Base-by-base conservation (phyloP, 2,797 vertebrate species). In the Scleropages formosus region DNA sequence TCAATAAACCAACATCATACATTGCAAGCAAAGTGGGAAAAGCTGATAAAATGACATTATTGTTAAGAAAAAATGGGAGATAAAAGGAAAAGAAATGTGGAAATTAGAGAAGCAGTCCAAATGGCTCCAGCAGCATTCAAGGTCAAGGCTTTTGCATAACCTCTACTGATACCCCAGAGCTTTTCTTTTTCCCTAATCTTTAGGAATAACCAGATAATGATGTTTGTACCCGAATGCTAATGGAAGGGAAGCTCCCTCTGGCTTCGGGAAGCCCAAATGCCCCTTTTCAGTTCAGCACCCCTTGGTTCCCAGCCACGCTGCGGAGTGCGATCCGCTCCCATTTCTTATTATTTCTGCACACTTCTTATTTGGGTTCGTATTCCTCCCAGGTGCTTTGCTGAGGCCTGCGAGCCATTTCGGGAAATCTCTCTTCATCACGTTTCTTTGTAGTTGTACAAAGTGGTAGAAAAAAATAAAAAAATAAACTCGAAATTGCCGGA, bases 121-220 rank as follows among this genome's bases (percentile, higher is more conserved):
- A 89, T 84, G 83, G 88, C 78, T 79, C 65, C 68, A 51, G 80
- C 77, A 74, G 78, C 79, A 85, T 85, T 85, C 85, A 72, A 84
- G 86, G 87, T 90, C 85, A 83, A 81, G 83, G 82, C 79, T 83
- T 89, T 85, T 51, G 84, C 72, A 4, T 89, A 85, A 89, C 89
- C 85, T 88, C 81, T 88, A 86, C 88, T 84, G 87, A 66, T 10
- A 51, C 86, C 83, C 77, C 83, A 88, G 83, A 85, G 82, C 6
- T 46, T 49, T n/a, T n/a, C n/a, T 84, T 80, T 68, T 85, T 85
- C 81, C 78, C 80, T 79, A 89, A 88, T 80, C 84, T 79, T 87
- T 90, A 89, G 90, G 91, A 88, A 89, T 90, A 91, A 91, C 89
- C 91, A 93, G 90, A 93, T 89, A 88, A 92, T 77, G 85, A 89